phyloP scores from a whole-genome alignment of 2,797 vertebrate genomes.

The Scolopax rusticola region DNA sequence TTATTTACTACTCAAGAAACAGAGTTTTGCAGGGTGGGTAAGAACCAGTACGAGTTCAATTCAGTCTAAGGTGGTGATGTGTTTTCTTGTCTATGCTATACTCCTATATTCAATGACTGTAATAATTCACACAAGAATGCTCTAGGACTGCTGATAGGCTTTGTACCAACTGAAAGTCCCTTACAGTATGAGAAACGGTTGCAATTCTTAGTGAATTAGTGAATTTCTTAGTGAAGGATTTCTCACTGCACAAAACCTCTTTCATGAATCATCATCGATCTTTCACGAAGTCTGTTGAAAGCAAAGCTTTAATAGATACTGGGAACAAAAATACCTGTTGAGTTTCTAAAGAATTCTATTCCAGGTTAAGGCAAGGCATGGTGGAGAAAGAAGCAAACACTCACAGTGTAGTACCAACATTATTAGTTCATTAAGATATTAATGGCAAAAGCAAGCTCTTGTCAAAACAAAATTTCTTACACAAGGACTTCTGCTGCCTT shows the following conservation, averaged over 20 bases:
- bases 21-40: background rate
- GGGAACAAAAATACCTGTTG: background rate
- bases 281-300: background rate
- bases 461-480: background rate
- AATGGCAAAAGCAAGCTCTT: background rate
- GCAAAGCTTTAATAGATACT: background rate
- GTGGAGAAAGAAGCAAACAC: background rate
- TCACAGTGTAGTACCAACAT: background rate
- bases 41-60: background rate
- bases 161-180: background rate
- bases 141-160: background rate
- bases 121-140: background rate
- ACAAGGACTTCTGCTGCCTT: background rate
- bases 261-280: rapidly evolving
- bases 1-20: background rate
- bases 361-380: background rate
- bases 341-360: background rate
- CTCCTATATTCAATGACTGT: background rate
- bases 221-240: background rate
- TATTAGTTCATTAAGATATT: background rate
- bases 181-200: background rate
- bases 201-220: background rate
- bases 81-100: background rate
- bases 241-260: background rate
- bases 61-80: background rate